Evolutionary conservation across 2,888 invertebrate species (phyloP), one percentile per base, ranked within the genome.

Genomic region (Microctonus brassicae): DNA sequence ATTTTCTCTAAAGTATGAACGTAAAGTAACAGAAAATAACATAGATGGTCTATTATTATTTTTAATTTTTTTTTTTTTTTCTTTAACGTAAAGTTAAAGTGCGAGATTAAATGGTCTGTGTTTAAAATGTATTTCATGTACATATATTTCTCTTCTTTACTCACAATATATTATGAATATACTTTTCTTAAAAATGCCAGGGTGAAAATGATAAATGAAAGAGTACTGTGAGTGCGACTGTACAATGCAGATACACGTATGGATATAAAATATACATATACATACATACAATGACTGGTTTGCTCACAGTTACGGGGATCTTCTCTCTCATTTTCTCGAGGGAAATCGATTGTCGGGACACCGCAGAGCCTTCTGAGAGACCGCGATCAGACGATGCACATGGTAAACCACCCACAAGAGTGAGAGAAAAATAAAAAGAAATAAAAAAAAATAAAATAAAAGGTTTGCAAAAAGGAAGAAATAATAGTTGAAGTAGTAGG

Each of bases 291-390:
- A 53, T 11, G 55, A 55, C 58, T 26, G 42, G 39, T 60, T 58
- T 63, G 55, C 26, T 47, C 6, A 26, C 66, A 57, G 61, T 53
- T 47, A 57, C 24, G 62, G 55, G 62, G 55, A 29, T 58, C 33
- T 10, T 42, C 47, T 47, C 17, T 20, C 17, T 47, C 47, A 17
- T n/a, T 47, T 17, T 47, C 73, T 70, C 75, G 26, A 60, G 70
- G 70, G 75, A 75, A 73, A 72, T 72, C 73, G 76, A 75, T 70
- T 70, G 73, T 75, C 65, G 65, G 75, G 72, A 72, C 65, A 24
- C 24, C 62, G 69, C 17, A 47, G 63, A 57, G 66, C 60, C 65
- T 62, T 62, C 58, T 60, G 66, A 72, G 69, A 60, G 67, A 24
- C 60, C 58, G 53, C 39, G 60, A 68, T 58, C 47, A 47, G 47